Base-by-base conservation (phyloP, 2,888 invertebrate species). In the Drosophila meridionalis region DNA sequence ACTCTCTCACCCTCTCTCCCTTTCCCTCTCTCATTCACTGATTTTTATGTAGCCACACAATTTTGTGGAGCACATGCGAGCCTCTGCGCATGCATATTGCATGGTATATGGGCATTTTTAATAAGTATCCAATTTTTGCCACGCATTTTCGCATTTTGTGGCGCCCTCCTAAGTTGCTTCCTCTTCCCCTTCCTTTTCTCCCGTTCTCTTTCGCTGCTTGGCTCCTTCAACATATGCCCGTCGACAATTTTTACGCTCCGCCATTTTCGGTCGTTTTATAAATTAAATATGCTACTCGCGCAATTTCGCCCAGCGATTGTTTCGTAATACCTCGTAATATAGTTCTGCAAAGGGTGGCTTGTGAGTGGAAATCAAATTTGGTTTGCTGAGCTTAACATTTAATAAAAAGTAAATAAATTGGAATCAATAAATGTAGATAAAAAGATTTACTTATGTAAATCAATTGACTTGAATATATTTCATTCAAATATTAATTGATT, bases 81-180 rank as follows among this genome's bases (percentile, higher is more conserved):
- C 62, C 42, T 28, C 45, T 26, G 48, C 36, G 50, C 77, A 77
- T 84, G 80, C 75, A 79, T 89, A 73, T 80, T 84, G 52, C 62
- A 89, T 89, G 82, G 11, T 70, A 69, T 82, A 82, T 89, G 90
- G 89, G 87, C 88, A 89, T 87, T 89, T 89, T 85, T 89, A 87
- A 85, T 87, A 89, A 89, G 80, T 78, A 74, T 72, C 87, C 70
- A 71, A 87, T 85, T 85, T 74, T 68, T 66, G 72, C 34, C 81
- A 81, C 84, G 76, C 78, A 82, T 30, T 58, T 38, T 42, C 69
- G 50, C 32, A 38, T 30, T 64, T 50, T 60, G 53, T 52, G 67
- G 78, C 74, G 63, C 64, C 61, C 61, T 69, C 64, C 61, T 42
- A n/a, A 57, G 50, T 52, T 62, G 34, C 36, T n/a, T 6, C 26